Conservation (phyloP, 2,113 vertebrate species). For the Brachyistius frenatus region DNA sequence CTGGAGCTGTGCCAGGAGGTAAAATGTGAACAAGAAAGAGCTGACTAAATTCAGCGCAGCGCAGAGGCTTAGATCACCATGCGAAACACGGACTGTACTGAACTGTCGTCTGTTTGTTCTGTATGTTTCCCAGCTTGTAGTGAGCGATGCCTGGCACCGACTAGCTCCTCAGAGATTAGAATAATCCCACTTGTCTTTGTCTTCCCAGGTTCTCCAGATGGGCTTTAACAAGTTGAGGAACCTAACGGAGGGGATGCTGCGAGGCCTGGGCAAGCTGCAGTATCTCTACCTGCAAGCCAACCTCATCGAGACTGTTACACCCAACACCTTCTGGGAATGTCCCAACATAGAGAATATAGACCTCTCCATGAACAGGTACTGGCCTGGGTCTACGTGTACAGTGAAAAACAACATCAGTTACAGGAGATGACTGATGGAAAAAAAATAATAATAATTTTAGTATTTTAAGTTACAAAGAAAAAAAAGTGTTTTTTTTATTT, state of each 20-base stretch:
- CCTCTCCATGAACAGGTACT: slow-evolving; percentile 95
- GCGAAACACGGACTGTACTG: slow-evolving; percentile 65
- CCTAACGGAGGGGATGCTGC: slow-evolving; percentile 95
- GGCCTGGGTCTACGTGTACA: background rate
- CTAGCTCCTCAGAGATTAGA: slow-evolving; percentile 67
- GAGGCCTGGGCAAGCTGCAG: slow-evolving; percentile 95
- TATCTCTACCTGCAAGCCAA: slow-evolving; percentile 99
- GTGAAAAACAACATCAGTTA: no score
- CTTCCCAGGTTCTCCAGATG: slow-evolving; percentile 82
- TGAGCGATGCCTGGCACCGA: slow-evolving; percentile 50
- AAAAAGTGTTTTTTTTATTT: no score
- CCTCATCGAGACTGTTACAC: slow-evolving; percentile 94
- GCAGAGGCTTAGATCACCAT: slow-evolving; percentile 62
- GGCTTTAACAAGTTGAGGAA: slow-evolving; percentile 89
- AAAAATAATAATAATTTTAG: no score
- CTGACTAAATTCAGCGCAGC: slow-evolving; percentile 51
- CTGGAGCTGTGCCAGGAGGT: slow-evolving; percentile 59
- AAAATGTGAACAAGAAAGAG: slow-evolving; percentile 61
- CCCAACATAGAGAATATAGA: slow-evolving; percentile 97
- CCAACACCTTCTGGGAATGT: slow-evolving; percentile 97
- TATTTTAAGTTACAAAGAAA: no score
- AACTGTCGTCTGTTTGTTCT: slow-evolving; percentile 64
- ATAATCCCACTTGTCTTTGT: slow-evolving; percentile 80
- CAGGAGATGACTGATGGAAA: no score
- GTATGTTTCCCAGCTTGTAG: slow-evolving; percentile 55